Evolutionary conservation across 2,113 vertebrate species (phyloP), one percentile per base, ranked within the genome.

Genomic region (Tragelaphus scriptus): DNA sequence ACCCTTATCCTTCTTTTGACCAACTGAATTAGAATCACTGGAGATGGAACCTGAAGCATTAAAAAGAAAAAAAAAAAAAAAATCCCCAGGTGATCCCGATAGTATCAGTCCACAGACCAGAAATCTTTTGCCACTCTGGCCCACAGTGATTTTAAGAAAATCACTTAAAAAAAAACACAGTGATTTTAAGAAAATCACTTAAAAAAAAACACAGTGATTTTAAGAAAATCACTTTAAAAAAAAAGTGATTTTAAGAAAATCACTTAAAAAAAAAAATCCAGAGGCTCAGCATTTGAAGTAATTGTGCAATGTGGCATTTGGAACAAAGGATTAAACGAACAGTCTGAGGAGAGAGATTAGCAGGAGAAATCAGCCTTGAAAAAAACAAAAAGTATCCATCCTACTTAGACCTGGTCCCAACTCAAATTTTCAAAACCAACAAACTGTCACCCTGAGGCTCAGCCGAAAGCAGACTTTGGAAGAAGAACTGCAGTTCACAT

Each of bases 341-440:
- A 91, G 17, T 32, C 87, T 23, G 30, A 92, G 49, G n/a, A 96
- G 61, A 85, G 44, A 40, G 85, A 79, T 90, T 77, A 81, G 51
- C 44, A 92, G 90, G 51, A 59, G 40, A 65, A 86, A 91, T 75
- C 59, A 28, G 55, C 92, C 25, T 77, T 88, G 4, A 92, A 97
- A 92, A 92, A 91, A 58, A 40, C 81, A 92, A 55, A 86, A 93
- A 30, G 13, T 68, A 92, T 47, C 86, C 58, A 9, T 63, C 61
- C 49, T 49, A 91, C 19, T 96, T 75, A 94, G 77, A 95, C 56
- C 51, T 84, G 55, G 10, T 51, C 49, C 40, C 68, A 93, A 51
- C 8, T 81, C 36, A 84, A 30, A 96, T 61, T 84, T 87, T 85
- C 26, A 94, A 92, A 96, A 97, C 53, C 86, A 95, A 65, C 26